These are phyloP conservation scores for Lissocephala sabroskyi DNA, from an alignment of 2,888 invertebrate genomes.

Conservation along the genomic window DNA sequence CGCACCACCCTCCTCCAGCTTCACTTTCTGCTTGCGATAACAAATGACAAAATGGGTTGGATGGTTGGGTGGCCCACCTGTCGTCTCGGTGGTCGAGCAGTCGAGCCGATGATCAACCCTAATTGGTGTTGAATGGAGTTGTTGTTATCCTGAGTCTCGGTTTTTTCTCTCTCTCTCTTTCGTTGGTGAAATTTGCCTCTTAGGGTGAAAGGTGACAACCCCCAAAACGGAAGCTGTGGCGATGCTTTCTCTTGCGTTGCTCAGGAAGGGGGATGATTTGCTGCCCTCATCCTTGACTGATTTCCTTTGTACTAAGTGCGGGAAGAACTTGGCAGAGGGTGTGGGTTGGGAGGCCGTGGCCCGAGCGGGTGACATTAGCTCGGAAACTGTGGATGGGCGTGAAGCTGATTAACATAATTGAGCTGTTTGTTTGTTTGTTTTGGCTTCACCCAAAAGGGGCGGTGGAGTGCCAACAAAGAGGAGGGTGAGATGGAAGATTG, in stretches of 20 bases:
- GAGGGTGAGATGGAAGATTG: no score
- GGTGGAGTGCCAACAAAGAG: no score
- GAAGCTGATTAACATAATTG: slow-evolving; percentile 66
- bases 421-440: slow-evolving; percentile 49
- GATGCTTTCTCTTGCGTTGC: slow-evolving; percentile 7
- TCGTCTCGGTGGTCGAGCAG: background rate
- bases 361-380: no score
- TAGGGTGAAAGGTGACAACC: slow-evolving; percentile 55
- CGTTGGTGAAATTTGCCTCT: slow-evolving; percentile 22
- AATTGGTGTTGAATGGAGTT: slow-evolving; percentile 73
- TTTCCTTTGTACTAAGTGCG: no score
- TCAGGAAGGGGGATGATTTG: background rate
- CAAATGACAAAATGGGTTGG: slow-evolving; percentile 55
- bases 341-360: no score
- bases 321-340: no score
- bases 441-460: background rate
- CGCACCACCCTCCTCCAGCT: no score
- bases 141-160: slow-evolving; percentile 34
- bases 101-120: slow-evolving; percentile 71
- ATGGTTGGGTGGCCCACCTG: slow-evolving; percentile 23
- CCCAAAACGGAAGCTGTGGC: slow-evolving; percentile 29
- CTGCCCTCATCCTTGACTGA: no score
- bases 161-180: no score
- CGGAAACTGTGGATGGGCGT: slow-evolving; percentile 47
- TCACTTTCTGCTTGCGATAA: slow-evolving; percentile 34